Conservation (phyloP, 2,888 invertebrate genomes). For the Axea sp. region DNA sequence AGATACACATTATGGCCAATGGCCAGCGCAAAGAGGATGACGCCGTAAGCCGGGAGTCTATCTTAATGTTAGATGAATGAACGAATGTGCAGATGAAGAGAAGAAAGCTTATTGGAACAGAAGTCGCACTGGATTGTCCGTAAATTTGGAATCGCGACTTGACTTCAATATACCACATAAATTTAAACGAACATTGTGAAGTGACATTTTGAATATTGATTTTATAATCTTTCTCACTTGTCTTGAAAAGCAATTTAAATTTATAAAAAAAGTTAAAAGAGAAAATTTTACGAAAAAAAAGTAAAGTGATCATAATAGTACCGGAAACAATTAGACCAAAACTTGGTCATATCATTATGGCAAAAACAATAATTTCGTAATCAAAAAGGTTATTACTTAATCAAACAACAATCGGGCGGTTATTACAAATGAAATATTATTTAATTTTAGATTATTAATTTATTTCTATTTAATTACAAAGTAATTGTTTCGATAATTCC, state of each 20-base stretch:
- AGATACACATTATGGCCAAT: slow-evolving; percentile 71
- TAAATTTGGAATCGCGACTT: slow-evolving; percentile 67
- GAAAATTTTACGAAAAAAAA: too few species aligned
- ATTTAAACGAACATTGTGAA: slow-evolving; percentile 4
- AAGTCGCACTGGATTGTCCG: slow-evolving; percentile 52
- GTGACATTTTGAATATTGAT: slow-evolving; percentile 23
- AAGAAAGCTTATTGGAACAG: slow-evolving; percentile 47
- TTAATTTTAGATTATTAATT: too few species aligned
- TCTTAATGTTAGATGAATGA: slow-evolving; percentile 52
- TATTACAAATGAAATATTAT: too few species aligned
- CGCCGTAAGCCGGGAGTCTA: slow-evolving; percentile 45
- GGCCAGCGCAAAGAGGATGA: slow-evolving; percentile 65
- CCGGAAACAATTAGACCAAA: too few species aligned
- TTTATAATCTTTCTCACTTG: slow-evolving; percentile 1
- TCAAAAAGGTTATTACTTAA: too few species aligned
- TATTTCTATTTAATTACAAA: too few species aligned
- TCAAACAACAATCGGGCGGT: too few species aligned
- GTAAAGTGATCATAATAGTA: too few species aligned
- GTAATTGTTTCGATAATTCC: too few species aligned
- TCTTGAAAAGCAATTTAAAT: slow-evolving; percentile 5
- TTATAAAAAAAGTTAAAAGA: not conserved
- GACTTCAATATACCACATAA: slow-evolving; percentile 40
- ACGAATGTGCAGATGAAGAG: slow-evolving; percentile 49
- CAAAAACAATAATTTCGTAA: too few species aligned
- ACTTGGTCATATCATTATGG: too few species aligned